These are phyloP conservation scores for Austrofundulus limnaeus DNA, from an alignment of 2,113 vertebrate genomes.

Conservation along the genomic window DNA sequence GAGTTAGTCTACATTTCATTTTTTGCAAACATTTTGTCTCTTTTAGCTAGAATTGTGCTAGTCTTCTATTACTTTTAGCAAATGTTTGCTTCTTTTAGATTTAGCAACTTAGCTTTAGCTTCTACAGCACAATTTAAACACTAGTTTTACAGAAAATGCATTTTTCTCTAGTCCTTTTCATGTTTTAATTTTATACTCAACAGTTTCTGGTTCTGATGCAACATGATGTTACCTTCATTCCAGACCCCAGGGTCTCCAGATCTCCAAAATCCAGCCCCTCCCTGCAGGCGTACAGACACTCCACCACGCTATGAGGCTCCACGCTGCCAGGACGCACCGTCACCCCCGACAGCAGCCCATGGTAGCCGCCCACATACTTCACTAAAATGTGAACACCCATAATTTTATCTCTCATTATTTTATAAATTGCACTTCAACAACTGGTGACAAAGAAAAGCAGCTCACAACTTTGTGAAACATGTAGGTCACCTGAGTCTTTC, in stretches of 20 bases:
- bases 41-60: too few species aligned
- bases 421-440: constrained; percentile 5
- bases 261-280: constrained; percentile 98
- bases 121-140: too few species aligned
- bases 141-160: too few species aligned
- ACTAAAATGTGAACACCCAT: constrained; percentile 50
- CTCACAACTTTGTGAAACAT: constrained; percentile 33
- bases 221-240: constrained; percentile 90
- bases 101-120: too few species aligned
- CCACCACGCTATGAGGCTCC: constrained; percentile 96
- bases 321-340: constrained; percentile 93
- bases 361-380: constrained; percentile 89
- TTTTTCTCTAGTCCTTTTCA: too few species aligned
- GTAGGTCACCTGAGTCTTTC: constrained; percentile 69
- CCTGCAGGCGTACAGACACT: constrained; percentile 97
- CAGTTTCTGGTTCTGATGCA: not conserved
- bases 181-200: not conserved
- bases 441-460: constrained; percentile 11
- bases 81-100: too few species aligned
- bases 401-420: not conserved
- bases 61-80: too few species aligned
- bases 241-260: constrained; percentile 96
- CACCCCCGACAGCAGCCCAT: constrained; percentile 95
- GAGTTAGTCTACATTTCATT: too few species aligned
- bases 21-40: too few species aligned